Percentiles rank a stretch among this genome's conserved stretches.
Evolutionary conservation across 2,888 invertebrate genomes (phyloP).

Genomic region (Tinea trinotella): DNA sequence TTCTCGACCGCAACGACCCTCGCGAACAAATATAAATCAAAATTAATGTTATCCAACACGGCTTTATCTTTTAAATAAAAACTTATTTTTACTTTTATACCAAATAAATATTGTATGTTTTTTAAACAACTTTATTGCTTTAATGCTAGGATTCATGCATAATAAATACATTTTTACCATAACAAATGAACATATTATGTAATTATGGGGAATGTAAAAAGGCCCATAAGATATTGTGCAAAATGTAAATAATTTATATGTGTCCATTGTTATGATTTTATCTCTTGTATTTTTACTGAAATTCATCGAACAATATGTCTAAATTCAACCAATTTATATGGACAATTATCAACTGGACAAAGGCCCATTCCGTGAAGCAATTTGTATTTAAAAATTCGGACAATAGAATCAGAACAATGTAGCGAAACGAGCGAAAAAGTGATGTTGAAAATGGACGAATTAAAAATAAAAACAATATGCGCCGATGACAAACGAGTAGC

Average conservation of each 20-base stretch:
- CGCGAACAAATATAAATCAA: conserved; percentile 6
- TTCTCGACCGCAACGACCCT: conserved; percentile 13
- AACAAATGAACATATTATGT: no score
- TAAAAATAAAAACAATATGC: conserved; percentile 47
- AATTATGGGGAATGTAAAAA: no score
- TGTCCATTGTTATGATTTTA: no score
- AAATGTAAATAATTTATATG: no score
- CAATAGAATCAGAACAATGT: conserved; percentile 34
- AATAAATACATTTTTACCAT: no score
- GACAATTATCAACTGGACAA: conserved; percentile 58
- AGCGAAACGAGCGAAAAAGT: conserved; percentile 26
- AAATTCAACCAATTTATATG: conserved; percentile 60
- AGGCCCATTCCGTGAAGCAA: conserved; percentile 36
- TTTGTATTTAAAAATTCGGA: conserved; percentile 47
- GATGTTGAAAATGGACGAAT: conserved; percentile 29
- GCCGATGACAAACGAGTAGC: conserved; percentile 40
- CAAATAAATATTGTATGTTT: neutral
- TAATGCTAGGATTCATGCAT: no score
- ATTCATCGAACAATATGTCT: conserved; percentile 42
- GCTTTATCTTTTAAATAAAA: neutral
- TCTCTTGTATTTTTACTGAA: neutral
- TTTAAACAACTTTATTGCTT: neutral
- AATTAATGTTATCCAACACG: conserved; percentile 11
- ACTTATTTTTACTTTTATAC: conserved; percentile 1
- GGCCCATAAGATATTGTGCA: no score